Base-by-base conservation (phyloP, 1,140 invertebrate genomes). In the Drosophila grimshawi region DNA sequence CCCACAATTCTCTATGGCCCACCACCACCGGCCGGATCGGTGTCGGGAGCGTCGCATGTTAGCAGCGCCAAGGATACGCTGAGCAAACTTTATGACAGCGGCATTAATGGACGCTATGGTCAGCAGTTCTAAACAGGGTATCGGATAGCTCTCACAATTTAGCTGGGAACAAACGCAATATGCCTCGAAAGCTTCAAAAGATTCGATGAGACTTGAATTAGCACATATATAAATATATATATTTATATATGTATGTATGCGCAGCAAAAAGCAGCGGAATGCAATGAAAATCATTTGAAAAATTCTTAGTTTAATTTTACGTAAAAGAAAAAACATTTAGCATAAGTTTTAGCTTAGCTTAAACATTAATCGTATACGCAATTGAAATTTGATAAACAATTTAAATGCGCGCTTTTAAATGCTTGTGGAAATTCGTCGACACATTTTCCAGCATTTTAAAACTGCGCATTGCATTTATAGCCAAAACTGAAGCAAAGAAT, bases 81-180 rank as follows among this genome's bases (percentile, higher is more conserved):
- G 67, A 96, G 96, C 94, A 97, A 97, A 93, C 94, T 97, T 68
- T 97, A 97, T 93, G 96, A 97, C 91, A 94, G 95, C 81, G 96
- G 96, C 82, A 96, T 94, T 74, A 93, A 94, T 55, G 94, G 95
- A 90, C 93, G 94, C 70, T 95, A 97, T 92, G 95, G 82, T 41
- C 96, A 96, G 93, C 95, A 97, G 92, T 97, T 96, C 93, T 97
- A 95, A 68, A 55, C 5, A 39, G 49, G 51, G 53, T 33, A 57
- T 64, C 68, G 64, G 51, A 66, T 59, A 67, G 68, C 80, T 74
- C 83, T 67, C 82, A 78, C 75, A 74, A 61, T 78, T 78, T 88
- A 80, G 85, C 80, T 86, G 83, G 85, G 85, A 88, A 88, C 59
- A 85, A 89, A 85, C 83, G 83, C 85, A 88, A 88, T 89, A 88